Conservation (phyloP, 2,113 vertebrate genomes). For the Psettodes erumei region DNA sequence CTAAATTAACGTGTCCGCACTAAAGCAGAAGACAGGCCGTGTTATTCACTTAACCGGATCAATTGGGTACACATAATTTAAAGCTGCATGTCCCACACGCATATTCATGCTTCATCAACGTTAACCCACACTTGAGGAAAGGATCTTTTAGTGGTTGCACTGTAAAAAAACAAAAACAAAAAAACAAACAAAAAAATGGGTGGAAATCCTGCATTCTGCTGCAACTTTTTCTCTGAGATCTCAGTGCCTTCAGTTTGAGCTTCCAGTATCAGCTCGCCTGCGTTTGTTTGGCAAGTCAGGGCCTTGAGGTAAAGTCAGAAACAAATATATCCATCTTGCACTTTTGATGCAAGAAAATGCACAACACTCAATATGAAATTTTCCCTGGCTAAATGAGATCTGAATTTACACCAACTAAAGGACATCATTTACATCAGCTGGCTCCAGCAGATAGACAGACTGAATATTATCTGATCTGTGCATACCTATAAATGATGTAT, state of each 20-base stretch:
- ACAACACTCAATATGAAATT: not conserved
- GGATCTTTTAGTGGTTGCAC: not conserved
- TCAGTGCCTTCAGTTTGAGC: not conserved
- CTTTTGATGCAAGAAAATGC: not conserved
- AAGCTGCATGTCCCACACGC: not conserved
- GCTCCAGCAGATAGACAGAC: not conserved
- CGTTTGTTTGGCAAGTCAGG: not conserved
- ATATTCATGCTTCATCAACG: not conserved
- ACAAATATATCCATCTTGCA: not conserved
- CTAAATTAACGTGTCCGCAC: conserved; percentile 4
- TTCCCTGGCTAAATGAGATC: not conserved
- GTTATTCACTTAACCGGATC: not conserved
- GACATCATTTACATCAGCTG: too few relatives aligned
- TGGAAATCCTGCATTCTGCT: not conserved
- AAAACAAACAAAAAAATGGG: too few relatives aligned
- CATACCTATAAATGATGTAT: not conserved
- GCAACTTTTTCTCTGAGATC: not conserved
- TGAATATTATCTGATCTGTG: not conserved
- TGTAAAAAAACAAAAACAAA: too few relatives aligned
- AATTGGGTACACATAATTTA: not conserved
- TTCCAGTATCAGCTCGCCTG: not conserved
- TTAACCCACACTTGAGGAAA: not conserved
- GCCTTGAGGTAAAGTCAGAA: not conserved
- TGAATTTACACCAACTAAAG: too few relatives aligned
- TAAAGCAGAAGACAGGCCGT: not conserved